Conservation (phyloP, 2,888 invertebrate species). For the Synanthedon tipuliformis region DNA sequence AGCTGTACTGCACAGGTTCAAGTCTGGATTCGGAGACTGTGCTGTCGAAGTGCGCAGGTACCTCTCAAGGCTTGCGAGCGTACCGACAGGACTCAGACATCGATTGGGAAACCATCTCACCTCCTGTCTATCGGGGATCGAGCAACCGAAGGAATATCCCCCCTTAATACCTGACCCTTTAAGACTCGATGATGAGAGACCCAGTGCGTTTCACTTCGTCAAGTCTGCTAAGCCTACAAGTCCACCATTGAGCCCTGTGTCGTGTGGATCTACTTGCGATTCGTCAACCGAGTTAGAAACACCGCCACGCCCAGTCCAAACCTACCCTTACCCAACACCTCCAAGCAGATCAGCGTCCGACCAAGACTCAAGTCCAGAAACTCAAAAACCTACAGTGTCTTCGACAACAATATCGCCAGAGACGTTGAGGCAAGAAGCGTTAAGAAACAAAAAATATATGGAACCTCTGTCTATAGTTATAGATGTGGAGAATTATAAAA, state of each 20-base stretch:
- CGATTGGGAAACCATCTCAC: constrained; percentile 75
- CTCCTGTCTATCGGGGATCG: constrained; percentile 73
- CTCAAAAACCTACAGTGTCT: constrained; percentile 62
- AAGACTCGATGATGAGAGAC: constrained; percentile 52
- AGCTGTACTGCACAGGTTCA: constrained; percentile 84
- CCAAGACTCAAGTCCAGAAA: constrained; percentile 62
- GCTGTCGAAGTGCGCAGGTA: constrained; percentile 84
- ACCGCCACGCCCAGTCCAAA: constrained; percentile 58
- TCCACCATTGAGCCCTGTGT: constrained; percentile 78
- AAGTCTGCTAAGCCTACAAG: constrained; percentile 63
- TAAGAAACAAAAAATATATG: constrained; percentile 47
- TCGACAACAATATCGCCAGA: constrained; percentile 67
- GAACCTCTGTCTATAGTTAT: constrained; percentile 61
- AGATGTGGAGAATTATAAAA: constrained; percentile 62
- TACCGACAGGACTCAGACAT: constrained; percentile 69
- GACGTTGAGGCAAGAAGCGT: constrained; percentile 38
- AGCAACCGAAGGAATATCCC: constrained; percentile 52
- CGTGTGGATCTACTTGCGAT: constrained; percentile 77
- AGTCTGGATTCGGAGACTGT: constrained; percentile 89
- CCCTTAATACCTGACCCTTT: constrained; percentile 69
- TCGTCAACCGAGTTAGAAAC: constrained; percentile 67
- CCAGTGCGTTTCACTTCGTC: constrained; percentile 57
- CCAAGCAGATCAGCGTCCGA: constrained; percentile 71
- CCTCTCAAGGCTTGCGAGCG: constrained; percentile 74
- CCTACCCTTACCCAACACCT: constrained; percentile 67